Evolutionary conservation across 2,113 vertebrate species (phyloP), one percentile per base, ranked within the genome.

Genomic region (Protobothrops flavoviridis): DNA sequence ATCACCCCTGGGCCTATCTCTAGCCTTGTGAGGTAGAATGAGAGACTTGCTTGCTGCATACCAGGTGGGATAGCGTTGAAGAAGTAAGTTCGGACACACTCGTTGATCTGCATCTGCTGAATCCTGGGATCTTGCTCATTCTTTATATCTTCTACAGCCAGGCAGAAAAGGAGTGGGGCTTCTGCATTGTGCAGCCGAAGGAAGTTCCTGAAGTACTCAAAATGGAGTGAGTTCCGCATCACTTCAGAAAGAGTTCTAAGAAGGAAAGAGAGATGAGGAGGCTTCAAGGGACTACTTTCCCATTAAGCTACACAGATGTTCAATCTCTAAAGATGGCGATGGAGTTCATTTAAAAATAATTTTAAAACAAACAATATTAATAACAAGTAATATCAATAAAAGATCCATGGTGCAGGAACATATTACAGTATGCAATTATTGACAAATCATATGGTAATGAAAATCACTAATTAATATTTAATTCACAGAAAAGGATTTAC

Each of bases 191-290:
- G 95, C 20, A 96, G 87, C 69, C 4, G 69, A 1, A 98, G 97
- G 92, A 97, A 98, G 12, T 97, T 95, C 85, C 0, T 90, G 94
- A 98, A 98, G 94, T 64, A 96, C 4, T 96, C 96, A 69, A 97
- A 59, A 74, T 97, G 97, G 0, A 59, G 69, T 9, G 94, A 8
- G 64, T 93, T 96, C 55, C 95, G 90, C 45, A 98, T 88, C 7
- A 98, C 81, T 61, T 97, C 97, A 10, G 93, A 4, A 0, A 98
- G 69, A 88, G 91, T 93, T 92, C 98, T 98, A 86, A 3, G 91
- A 91, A 94, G 3, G 91, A 94, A 53, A 87, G 74, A 87, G 92
- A 91, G 23, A 85, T 0, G 43, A 10, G 26, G 45, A 7, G 64
- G 69, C 56, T 50, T 57, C 50, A 43, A 24, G 15, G 26, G 90